Evolutionary conservation across 2,888 invertebrate genomes (phyloP), one percentile per base, ranked within the genome.

Genomic region (Incurvaria masculella): DNA sequence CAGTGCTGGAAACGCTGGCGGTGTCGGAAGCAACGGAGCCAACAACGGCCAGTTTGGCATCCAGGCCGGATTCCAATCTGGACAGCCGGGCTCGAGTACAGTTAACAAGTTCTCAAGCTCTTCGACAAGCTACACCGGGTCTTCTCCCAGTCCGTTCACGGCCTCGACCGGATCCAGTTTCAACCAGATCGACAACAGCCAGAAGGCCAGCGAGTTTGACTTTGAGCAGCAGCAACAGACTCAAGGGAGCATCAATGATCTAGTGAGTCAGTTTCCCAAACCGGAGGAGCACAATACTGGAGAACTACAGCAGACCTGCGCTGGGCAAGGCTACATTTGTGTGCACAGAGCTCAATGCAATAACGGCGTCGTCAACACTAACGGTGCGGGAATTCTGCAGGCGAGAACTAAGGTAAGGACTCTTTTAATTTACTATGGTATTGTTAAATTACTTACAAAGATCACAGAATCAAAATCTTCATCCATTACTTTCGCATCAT

Each of bases 311-410:
- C 69, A 81, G 57, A 72, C 79, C 14, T 87, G 87, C 58, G 69
- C 68, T 51, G 85, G 82, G 1, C 68, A 74, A 45, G 83, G 82
- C 6, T 81, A 79, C 59, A 70, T 82, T 41, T 88, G 88, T 61
- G 85, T 86, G 1, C 66, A 73, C 1, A 83, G 80, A 52, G 64
- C 80, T 1, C 72, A 81, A 55, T 88, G 88, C 61, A 63, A 73
- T 52, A 81, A 85, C 51, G 87, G 87, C 19, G 78, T 82, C 1
- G 79, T 81, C 49, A 79, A 72, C 60, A 69, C 65, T 4, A 75
- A 79, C 49, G 79, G 76, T 10, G 73, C 72, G 33, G 75, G 69
- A 40, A 58, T 80, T 1, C 62, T 76, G 27, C 80, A 81, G 57
- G 73, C 78, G 2, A 76, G 71, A 49, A 72, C 71, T 48, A 72